phyloP scores from a whole-genome alignment of 2,888 invertebrate species.

The Caradrina clavipalpis region DNA sequence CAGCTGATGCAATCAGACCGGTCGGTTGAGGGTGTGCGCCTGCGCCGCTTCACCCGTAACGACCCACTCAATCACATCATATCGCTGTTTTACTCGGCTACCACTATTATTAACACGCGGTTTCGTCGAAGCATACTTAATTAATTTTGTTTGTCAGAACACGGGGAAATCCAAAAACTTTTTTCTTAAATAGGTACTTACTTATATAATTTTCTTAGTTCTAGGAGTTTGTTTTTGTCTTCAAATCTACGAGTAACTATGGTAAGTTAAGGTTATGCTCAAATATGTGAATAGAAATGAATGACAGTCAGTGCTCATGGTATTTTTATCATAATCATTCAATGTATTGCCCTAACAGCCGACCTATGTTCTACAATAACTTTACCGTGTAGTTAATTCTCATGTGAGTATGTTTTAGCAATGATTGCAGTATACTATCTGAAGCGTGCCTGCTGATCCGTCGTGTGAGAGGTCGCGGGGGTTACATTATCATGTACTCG shows the following conservation, averaged over 20 bases:
- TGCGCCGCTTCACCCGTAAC: constrained; percentile 35
- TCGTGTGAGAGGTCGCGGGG: constrained; percentile 33
- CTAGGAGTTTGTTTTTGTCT: not conserved
- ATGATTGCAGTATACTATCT: constrained; percentile 10
- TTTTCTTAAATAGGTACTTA: too few species aligned
- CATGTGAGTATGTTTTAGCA: constrained; percentile 3
- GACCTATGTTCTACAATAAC: not conserved
- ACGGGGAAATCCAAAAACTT: not conserved
- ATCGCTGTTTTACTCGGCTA: not conserved
- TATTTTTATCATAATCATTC: not conserved
- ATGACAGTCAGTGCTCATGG: too few species aligned
- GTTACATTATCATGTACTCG: constrained; percentile 21
- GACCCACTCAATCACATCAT: constrained; percentile 29
- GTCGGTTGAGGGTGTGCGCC: constrained; percentile 25
- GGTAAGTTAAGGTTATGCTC: too few species aligned
- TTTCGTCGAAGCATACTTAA: not conserved
- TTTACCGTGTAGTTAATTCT: not conserved
- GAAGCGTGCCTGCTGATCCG: constrained; percentile 52
- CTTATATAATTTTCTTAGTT: not conserved
- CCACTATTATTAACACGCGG: not conserved
- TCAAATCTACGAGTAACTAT: too few species aligned
- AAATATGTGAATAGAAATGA: too few species aligned
- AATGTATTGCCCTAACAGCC: not conserved
- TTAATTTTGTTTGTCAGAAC: not conserved
- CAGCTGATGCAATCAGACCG: constrained; percentile 41